phyloP scores from a whole-genome alignment of 2,797 vertebrate genomes.

The Chaetophractus vellerosus region DNA sequence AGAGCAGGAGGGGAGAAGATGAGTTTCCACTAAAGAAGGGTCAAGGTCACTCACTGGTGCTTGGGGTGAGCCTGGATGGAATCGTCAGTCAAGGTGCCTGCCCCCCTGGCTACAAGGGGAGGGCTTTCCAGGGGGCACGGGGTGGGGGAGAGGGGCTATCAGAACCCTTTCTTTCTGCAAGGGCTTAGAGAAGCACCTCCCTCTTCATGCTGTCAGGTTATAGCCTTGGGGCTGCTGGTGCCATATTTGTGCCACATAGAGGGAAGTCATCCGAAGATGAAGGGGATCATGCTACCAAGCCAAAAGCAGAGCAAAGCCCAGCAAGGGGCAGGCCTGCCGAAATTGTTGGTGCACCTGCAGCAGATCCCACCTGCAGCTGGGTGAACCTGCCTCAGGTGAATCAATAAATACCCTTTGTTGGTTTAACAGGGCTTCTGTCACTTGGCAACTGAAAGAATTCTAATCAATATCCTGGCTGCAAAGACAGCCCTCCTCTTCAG shows the following conservation, averaged over 20 bases:
- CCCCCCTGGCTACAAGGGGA: not conserved
- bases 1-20: not conserved
- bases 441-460: not conserved
- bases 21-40: not conserved
- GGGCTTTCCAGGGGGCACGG: not conserved
- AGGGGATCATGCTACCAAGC: not conserved
- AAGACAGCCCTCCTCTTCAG: constrained; percentile 17
- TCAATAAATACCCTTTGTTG: not conserved
- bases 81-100: not conserved
- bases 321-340: not conserved
- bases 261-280: not conserved
- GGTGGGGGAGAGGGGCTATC: not conserved
- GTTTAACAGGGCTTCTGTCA: not conserved
- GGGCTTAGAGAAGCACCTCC: not conserved
- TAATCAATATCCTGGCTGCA: not conserved
- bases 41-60: not conserved
- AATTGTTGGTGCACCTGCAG: not conserved
- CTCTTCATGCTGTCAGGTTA: not conserved
- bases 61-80: not conserved
- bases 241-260: not conserved
- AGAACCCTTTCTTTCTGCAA: not conserved
- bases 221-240: not conserved
- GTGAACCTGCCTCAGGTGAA: not conserved
- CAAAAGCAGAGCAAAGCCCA: not conserved
- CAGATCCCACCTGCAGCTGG: not conserved